phyloP scores from a whole-genome alignment of 2,888 invertebrate species.

The Anoplius nigerrimus region DNA sequence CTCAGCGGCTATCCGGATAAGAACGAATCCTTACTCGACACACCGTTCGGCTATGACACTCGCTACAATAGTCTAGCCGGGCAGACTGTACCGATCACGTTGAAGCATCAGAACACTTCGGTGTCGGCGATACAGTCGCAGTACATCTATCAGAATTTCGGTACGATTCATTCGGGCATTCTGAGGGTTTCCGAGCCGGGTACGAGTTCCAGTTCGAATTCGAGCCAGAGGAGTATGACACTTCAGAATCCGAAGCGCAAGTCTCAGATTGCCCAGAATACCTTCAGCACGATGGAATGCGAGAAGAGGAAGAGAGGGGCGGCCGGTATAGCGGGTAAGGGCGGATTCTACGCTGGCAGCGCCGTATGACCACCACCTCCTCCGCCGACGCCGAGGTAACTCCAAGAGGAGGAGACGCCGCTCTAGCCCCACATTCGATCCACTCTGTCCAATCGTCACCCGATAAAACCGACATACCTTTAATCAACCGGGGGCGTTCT shows the following conservation, averaged over 20 bases:
- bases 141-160: constrained; percentile 71
- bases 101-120: constrained; percentile 70
- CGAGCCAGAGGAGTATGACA: constrained; percentile 72
- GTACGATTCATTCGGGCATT: constrained; percentile 72
- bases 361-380: constrained; percentile 74
- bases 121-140: constrained; percentile 72
- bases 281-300: constrained; percentile 72
- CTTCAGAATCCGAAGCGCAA: constrained; percentile 71
- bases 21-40: constrained; percentile 58
- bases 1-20: constrained; percentile 56
- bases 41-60: constrained; percentile 66
- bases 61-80: constrained; percentile 69
- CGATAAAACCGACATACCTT: background rate
- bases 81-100: constrained; percentile 72
- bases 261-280: constrained; percentile 71
- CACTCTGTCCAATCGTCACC: background rate
- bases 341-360: constrained; percentile 70
- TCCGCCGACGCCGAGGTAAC: constrained; percentile 70
- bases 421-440: constrained; percentile 57
- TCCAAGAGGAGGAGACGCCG: constrained; percentile 68
- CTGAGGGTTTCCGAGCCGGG: constrained; percentile 71
- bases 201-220: constrained; percentile 70
- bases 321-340: constrained; percentile 57
- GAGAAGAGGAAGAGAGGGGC: constrained; percentile 66
- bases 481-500: no score